Conservation (phyloP, 30 jellyfish, hydroid and myxozoan species). For the Cassiopea andromeda region DNA sequence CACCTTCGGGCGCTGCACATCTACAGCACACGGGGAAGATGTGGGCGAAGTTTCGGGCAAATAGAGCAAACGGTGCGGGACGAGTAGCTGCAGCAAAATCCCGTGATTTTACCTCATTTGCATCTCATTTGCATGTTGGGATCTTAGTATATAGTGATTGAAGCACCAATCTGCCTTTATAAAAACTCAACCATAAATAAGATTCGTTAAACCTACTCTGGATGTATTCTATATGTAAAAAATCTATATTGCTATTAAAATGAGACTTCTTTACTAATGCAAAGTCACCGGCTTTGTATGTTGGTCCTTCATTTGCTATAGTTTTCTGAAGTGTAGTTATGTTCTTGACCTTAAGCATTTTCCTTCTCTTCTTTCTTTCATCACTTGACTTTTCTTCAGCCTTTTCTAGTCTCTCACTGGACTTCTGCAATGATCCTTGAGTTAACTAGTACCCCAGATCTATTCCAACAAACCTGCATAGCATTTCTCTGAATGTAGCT, state of each 20-base stretch:
- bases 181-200: neutral
- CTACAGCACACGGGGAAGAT: too few relatives aligned
- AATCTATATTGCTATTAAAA: neutral
- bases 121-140: too few relatives aligned
- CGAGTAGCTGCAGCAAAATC: too few relatives aligned
- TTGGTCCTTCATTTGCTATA: neutral
- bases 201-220: neutral
- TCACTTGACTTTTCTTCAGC: constrained; percentile 6
- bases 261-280: neutral
- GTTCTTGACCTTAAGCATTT: neutral
- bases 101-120: too few relatives aligned
- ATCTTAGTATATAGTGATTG: too few relatives aligned
- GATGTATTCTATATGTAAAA: neutral
- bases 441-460: constrained; percentile 22
- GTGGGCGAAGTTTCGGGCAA: too few relatives aligned
- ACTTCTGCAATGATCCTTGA: neutral
- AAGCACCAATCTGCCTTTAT: neutral
- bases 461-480: constrained; percentile 32
- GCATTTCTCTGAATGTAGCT: constrained; percentile 12
- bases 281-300: neutral
- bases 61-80: too few relatives aligned
- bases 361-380: constrained; percentile 18
- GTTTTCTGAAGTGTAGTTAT: neutral
- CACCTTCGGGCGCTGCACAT: too few relatives aligned
- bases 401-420: constrained; percentile 10